Evolutionary conservation across 2,113 vertebrate genomes (phyloP).

Genomic region (Hiodon tergisus): DNA sequence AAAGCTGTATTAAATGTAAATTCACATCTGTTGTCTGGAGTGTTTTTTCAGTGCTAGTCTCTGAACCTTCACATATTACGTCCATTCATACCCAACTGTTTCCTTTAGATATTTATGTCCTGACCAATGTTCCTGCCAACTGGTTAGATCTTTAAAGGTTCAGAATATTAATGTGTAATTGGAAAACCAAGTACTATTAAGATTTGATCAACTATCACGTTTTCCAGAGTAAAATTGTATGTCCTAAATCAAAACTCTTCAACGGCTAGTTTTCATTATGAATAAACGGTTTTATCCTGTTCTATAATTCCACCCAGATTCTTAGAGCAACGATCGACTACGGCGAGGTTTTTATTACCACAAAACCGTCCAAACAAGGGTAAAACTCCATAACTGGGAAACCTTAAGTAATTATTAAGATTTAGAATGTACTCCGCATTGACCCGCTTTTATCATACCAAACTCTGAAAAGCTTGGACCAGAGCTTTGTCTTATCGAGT

Average conservation of each 20-base stretch:
- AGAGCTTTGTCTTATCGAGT: no score
- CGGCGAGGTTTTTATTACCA: no score
- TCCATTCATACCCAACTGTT: constrained; percentile 7
- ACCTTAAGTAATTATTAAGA: no score
- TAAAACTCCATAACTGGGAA: no score
- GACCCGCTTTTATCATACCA: no score
- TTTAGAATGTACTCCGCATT: no score
- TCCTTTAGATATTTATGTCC: not conserved
- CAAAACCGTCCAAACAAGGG: no score
- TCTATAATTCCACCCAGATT: no score
- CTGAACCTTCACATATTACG: constrained; percentile 1
- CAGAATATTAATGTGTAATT: constrained; percentile 15
- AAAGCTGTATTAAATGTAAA: constrained; percentile 10
- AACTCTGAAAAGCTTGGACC: no score
- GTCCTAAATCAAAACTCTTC: not conserved
- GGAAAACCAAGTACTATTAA: not conserved
- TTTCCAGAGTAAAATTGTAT: constrained; percentile 21
- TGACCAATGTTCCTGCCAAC: constrained; percentile 5
- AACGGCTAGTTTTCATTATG: not conserved
- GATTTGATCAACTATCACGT: constrained; percentile 17
- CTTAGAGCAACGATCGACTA: no score
- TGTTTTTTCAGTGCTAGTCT: not conserved
- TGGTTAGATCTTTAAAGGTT: constrained; percentile 18
- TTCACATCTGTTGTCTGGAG: not conserved
- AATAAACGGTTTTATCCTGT: not conserved